Evolutionary conservation across 2,797 vertebrate species (phyloP), one percentile per base, ranked within the genome.

Genomic region (Heliangelus exortis): DNA sequence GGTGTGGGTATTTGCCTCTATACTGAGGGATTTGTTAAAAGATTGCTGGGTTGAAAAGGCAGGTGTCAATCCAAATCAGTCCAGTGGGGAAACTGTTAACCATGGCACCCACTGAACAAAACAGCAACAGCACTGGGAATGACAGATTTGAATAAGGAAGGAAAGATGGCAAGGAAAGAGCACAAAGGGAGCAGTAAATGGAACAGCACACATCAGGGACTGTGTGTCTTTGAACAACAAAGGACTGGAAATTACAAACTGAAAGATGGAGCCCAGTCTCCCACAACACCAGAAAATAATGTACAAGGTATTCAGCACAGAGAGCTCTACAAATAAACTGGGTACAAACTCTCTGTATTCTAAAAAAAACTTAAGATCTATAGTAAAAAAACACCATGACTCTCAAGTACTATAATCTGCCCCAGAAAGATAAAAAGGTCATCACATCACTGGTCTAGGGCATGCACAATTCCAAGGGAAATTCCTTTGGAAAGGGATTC

Each of bases 181-280:
- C 68, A 75, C 89, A 93, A 94, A 83, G 68, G 53, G 48, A 87
- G 25, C 21, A 20, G 57, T 84, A 96, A 95, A 91, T 79, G 81
- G 82, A 93, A 92, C 80, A 77, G 90, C 57, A 87, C 87, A 90
- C 86, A 90, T 88, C 88, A 94, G 86, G 68, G 68, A 87, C 82
- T 72, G 18, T 34, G 26, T 82, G 71, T 80, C 93, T 95, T 95
- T 87, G 84, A 95, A 87, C 86, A 94, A 84, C n/a, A 84, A 87
- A 93, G 63, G 29, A 87, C 48, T 90, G 63, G 67, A 95, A 82
- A 93, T 86, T 58, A 84, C 59, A 78, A 84, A 81, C 71, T 59
- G 55, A 86, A 92, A 84, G 83, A 88, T 45, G 29, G 57, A 89
- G 31, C 22, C 78, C 65, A n/a, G 25, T 59, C n/a, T 89, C 50